phyloP scores from a whole-genome alignment of 2,797 vertebrate genomes.

The Harpagifer antarcticus region DNA sequence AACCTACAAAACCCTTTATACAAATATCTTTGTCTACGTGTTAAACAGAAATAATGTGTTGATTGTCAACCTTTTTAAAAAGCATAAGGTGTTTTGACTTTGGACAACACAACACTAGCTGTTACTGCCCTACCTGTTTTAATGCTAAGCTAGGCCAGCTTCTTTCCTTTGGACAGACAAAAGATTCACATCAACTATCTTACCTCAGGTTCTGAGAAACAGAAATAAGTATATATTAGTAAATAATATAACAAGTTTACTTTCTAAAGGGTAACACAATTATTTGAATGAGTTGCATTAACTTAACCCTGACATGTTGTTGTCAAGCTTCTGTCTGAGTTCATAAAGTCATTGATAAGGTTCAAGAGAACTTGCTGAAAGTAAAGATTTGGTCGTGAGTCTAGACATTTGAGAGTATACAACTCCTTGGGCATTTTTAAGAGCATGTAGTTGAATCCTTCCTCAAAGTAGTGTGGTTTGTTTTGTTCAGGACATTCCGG shows the following conservation, averaged over 20 bases:
- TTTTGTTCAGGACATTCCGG: neutral
- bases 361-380: too few species aligned
- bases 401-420: neutral
- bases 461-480: conserved; percentile 30
- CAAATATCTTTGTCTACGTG: too few species aligned
- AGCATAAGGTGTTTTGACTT: neutral
- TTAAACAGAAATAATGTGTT: neutral
- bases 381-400: neutral
- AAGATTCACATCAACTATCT: neutral
- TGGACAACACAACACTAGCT: neutral
- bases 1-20: too few species aligned
- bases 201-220: neutral
- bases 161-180: neutral
- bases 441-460: conserved; percentile 22
- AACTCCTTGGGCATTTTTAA: conserved; percentile 15
- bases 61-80: neutral
- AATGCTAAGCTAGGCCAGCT: neutral
- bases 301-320: neutral
- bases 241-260: neutral
- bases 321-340: too few species aligned
- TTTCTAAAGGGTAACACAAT: neutral
- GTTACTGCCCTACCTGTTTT: neutral
- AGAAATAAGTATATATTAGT: neutral
- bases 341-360: too few species aligned
- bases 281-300: neutral